Base-by-base conservation (phyloP, 1,140 invertebrate species). In the Caenorhabditis inopinata region DNA sequence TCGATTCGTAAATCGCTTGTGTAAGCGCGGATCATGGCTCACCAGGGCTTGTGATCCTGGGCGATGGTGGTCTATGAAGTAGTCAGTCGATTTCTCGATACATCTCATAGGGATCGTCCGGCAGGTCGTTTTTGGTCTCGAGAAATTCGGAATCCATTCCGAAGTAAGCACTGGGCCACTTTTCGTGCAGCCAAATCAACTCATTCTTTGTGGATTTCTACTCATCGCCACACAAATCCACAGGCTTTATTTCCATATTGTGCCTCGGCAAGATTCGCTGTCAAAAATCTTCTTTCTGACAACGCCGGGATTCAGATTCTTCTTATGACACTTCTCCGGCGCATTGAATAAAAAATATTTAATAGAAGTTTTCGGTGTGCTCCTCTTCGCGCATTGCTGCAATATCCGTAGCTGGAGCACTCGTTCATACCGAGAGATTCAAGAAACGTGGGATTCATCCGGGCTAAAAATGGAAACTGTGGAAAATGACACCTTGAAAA, bases 111-210 rank as follows among this genome's bases (percentile, higher is more conserved):
- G 93, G 98, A 84, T 93, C 92, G 74, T 90, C 87, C 87, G 92
- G 89, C 79, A 91, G 92, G 88, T 93, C 93, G 89, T 95, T 93
- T 58, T 92, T 90, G 90, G 96, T 95, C 80, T 93, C 91, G 88
- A 98, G 96, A 85, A 81, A n/a, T n/a, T n/a, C n/a, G n/a, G n/a
- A n/a, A n/a, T n/a, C n/a, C n/a, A n/a, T n/a, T n/a, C n/a, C n/a
- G n/a, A n/a, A n/a, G n/a, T n/a, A 58, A 48, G 89, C 89, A 88
- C 92, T 92, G 91, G 98, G 96, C 91, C 98, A 98, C 88, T 93
- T 94, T 88, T 92, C 77, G 38, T 77, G 82, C 12, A 83, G 46
- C 11, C 78, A 25, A 6, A 73, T 77, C 29, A 53, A 76, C 84
- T 91, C 91, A 81, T 93, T 91, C 49, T 92, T 90, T 21, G 92